Conservation (phyloP, 2,888 invertebrate genomes). For the Acleris holmiana region DNA sequence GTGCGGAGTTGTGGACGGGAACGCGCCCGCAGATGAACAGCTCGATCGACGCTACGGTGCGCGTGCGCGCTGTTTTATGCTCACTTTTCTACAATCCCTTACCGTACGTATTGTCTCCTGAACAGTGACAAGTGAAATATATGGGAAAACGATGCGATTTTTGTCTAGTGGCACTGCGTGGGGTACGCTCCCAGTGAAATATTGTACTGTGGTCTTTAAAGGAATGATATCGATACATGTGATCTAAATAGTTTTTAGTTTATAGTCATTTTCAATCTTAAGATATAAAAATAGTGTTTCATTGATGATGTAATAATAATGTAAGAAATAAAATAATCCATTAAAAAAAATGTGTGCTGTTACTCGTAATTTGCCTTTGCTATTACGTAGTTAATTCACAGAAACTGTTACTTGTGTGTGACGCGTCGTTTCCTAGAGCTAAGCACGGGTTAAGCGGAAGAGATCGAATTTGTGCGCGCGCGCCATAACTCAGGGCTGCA, state of each 20-base stretch:
- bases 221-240: constrained; percentile 40
- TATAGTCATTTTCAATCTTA: constrained; percentile 5
- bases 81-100: constrained; percentile 75
- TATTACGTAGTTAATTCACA: too few species aligned
- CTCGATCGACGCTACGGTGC: constrained; percentile 67
- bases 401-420: constrained; percentile 8
- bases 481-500: constrained; percentile 78
- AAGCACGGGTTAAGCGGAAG: constrained; percentile 60
- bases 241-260: constrained; percentile 39
- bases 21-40: constrained; percentile 54
- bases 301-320: too few species aligned
- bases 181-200: constrained; percentile 64
- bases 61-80: constrained; percentile 73
- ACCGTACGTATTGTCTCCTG: constrained; percentile 65
- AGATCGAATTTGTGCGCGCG: constrained; percentile 58
- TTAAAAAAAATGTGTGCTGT: neutral
- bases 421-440: constrained; percentile 25
- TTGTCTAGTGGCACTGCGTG: constrained; percentile 79
- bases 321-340: too few species aligned
- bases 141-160: constrained; percentile 75
- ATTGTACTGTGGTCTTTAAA: constrained; percentile 43
- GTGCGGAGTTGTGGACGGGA: neutral
- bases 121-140: constrained; percentile 72
- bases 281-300: neutral
- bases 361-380: too few species aligned